Conservation (phyloP, 2,888 invertebrate genomes). For the Drosophila anomelani region DNA sequence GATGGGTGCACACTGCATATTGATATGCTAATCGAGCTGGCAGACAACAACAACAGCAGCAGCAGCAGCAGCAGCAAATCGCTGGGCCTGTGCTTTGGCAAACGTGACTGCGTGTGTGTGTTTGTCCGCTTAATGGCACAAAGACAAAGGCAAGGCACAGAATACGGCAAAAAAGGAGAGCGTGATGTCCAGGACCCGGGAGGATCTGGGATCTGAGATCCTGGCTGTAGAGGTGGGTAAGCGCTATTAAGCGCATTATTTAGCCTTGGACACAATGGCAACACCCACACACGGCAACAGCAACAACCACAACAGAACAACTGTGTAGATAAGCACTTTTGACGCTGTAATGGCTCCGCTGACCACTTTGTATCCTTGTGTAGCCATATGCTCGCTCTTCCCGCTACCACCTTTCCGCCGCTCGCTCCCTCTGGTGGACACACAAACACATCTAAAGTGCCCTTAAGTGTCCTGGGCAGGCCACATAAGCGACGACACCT, state of each 20-base stretch:
- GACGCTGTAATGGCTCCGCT: conserved; percentile 61
- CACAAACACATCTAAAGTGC: conserved; percentile 68
- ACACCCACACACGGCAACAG: conserved; percentile 42
- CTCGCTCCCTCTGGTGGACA: conserved; percentile 37
- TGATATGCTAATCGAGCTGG: conserved; percentile 80
- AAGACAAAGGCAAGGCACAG: conserved; percentile 65
- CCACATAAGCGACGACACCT: conserved; percentile 79
- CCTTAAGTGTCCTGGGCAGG: conserved; percentile 77
- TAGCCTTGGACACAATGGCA: conserved; percentile 51
- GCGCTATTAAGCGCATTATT: conserved; percentile 80
- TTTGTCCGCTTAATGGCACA: conserved; percentile 63
- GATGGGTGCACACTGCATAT: conserved; percentile 56
- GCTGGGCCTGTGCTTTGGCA: conserved; percentile 25
- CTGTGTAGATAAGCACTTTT: conserved; percentile 73
- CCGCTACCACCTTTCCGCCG: conserved; percentile 13
- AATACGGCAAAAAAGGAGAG: conserved; percentile 67
- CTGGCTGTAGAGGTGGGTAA: conserved; percentile 53
- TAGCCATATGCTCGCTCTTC: conserved; percentile 30
- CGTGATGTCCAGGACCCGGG: conserved; percentile 34
- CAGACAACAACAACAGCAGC: conserved; percentile 21
- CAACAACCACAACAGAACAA: conserved; percentile 39
- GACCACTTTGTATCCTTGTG: conserved; percentile 59
- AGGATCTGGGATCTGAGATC: conserved; percentile 20
- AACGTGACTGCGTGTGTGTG: conserved; percentile 57
- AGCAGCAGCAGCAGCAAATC: conserved; percentile 6